A percentile compares a stretch with the other conserved stretches of the same genome.
Evolutionary conservation across 2,888 invertebrate genomes (phyloP).

Genomic region (Entomobrya proxima): DNA sequence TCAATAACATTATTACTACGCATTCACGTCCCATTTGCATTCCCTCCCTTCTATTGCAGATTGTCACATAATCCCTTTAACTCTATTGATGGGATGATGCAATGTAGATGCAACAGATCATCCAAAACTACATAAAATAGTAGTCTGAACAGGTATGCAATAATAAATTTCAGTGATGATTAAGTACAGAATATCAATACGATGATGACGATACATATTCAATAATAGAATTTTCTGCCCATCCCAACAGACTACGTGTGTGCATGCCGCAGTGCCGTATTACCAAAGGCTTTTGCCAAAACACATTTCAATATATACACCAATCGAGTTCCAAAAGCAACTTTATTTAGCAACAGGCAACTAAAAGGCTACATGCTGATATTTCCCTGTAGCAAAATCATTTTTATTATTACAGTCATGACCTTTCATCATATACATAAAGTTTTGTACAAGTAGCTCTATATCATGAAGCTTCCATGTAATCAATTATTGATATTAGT

Average conservation of each 20-base stretch:
- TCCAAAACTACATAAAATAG: not conserved
- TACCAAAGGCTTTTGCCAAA: too few relatives aligned
- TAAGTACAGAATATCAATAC: not conserved
- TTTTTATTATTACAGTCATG: slow-evolving; percentile 60
- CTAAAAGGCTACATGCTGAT: slow-evolving; percentile 53
- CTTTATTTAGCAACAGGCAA: slow-evolving; percentile 4
- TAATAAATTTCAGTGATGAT: not conserved
- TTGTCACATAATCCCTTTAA: not conserved
- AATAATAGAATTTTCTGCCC: too few relatives aligned
- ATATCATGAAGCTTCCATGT: not conserved
- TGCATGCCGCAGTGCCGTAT: too few relatives aligned
- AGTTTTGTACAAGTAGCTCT: not conserved
- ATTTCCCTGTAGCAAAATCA: slow-evolving; percentile 32
- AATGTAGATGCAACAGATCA: not conserved
- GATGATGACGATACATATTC: too few relatives aligned
- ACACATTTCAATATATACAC: too few relatives aligned
- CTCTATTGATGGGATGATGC: not conserved
- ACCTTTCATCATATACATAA: slow-evolving; percentile 50
- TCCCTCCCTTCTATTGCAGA: not conserved
- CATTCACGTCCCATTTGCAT: not conserved
- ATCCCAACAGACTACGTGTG: too few relatives aligned
- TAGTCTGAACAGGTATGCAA: not conserved
- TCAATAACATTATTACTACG: slow-evolving; percentile 20
- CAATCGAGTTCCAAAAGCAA: too few relatives aligned
- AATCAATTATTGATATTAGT: too few relatives aligned